phyloP scores from a whole-genome alignment of 2,888 invertebrate species.

The Ichneumon xanthorius region DNA sequence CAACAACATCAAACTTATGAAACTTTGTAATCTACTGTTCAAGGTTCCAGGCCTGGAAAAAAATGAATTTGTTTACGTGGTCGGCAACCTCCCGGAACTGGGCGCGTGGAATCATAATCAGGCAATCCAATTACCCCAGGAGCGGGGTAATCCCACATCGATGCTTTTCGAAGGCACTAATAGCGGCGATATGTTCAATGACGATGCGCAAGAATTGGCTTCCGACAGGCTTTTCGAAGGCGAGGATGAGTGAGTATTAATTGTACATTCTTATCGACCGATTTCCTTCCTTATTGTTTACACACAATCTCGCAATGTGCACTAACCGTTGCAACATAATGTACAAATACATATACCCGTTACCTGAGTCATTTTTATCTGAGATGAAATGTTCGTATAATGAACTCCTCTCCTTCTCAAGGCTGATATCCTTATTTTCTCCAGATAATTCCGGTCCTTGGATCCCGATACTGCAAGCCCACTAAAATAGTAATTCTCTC shows the following conservation, averaged over 20 bases:
- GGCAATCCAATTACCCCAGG: slow-evolving; percentile 80
- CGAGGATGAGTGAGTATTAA: slow-evolving; percentile 76
- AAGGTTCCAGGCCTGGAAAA: slow-evolving; percentile 81
- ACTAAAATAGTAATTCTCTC: slow-evolving; percentile 30
- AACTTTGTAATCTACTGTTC: slow-evolving; percentile 40
- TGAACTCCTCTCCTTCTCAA: background rate
- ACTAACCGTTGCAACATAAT: background rate
- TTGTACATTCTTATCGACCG: background rate
- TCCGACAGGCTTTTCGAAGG: slow-evolving; percentile 75
- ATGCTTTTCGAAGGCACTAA: slow-evolving; percentile 77
- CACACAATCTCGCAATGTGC: background rate
- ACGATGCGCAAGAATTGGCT: slow-evolving; percentile 74
- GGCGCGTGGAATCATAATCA: slow-evolving; percentile 84
- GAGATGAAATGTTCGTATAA: background rate
- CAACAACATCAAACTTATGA: background rate
- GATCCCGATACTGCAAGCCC: background rate
- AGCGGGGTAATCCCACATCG: slow-evolving; percentile 72
- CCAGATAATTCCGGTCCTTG: background rate
- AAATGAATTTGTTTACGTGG: slow-evolving; percentile 82
- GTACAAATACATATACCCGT: no score
- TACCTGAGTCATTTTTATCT: background rate
- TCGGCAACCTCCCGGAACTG: slow-evolving; percentile 82
- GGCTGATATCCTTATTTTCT: background rate
- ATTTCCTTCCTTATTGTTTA: background rate
- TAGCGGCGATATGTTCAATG: slow-evolving; percentile 74